These are phyloP conservation scores for Pangasius krempfi DNA, from an alignment of 2,797 vertebrate species.

Conservation along the genomic window DNA sequence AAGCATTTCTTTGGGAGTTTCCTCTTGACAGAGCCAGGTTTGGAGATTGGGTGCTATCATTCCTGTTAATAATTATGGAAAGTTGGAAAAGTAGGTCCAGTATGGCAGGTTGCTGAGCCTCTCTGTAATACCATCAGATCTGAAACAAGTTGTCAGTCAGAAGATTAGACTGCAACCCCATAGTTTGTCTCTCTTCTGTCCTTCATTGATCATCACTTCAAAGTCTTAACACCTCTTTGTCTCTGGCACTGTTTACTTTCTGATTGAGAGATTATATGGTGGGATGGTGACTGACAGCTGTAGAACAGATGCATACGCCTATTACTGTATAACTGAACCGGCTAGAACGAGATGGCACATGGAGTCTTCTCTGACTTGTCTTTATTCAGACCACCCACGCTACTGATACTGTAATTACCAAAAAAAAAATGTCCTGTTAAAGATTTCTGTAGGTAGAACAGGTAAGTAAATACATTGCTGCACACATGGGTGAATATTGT, in stretches of 20 bases:
- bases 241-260: slow-evolving; percentile 10
- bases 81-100: background rate
- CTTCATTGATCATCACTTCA: background rate
- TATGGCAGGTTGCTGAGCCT: background rate
- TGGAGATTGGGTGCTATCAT: background rate
- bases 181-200: too few species aligned
- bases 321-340: background rate
- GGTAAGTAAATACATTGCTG: background rate
- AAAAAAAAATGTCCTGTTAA: too few species aligned
- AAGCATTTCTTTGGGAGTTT: background rate
- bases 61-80: background rate
- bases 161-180: background rate
- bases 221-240: background rate
- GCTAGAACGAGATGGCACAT: background rate
- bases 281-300: background rate
- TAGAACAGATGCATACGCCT: background rate
- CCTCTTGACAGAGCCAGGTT: background rate
- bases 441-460: background rate
- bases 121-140: background rate
- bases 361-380: too few species aligned
- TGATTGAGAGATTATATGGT: background rate
- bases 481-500: background rate
- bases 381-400: background rate
- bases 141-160: background rate
- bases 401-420: background rate